These are phyloP conservation scores for Dufourea novaeangliae DNA, from an alignment of 1,140 invertebrate genomes.

Conservation along the genomic window DNA sequence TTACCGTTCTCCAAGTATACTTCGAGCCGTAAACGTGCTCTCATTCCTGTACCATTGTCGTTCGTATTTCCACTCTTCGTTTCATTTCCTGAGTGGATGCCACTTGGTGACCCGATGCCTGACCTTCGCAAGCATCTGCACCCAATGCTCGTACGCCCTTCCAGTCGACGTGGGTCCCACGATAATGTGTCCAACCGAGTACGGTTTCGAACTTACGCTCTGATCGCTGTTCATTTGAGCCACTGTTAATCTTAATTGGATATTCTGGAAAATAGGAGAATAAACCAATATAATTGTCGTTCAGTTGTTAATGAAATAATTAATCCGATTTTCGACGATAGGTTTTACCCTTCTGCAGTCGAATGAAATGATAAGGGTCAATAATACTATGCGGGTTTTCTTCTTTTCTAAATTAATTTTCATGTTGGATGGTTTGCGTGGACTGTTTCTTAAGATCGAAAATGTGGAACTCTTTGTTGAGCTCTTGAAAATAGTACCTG, in stretches of 20 bases:
- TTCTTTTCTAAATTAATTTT: too few species aligned
- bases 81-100: constrained; percentile 88
- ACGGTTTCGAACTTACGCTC: constrained; percentile 77
- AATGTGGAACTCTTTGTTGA: too few species aligned
- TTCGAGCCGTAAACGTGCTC: not conserved
- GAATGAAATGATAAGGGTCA: too few species aligned
- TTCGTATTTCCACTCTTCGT: not conserved
- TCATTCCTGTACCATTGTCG: not conserved
- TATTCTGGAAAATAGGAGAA: constrained; percentile 82
- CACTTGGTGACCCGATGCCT: constrained; percentile 92
- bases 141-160: constrained; percentile 90
- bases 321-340: not conserved
- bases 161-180: constrained; percentile 86
- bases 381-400: too few species aligned
- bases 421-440: too few species aligned
- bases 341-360: too few species aligned
- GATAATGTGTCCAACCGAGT: constrained; percentile 88
- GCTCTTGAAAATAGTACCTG: too few species aligned
- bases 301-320: not conserved
- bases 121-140: constrained; percentile 91
- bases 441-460: too few species aligned
- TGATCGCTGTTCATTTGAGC: constrained; percentile 80
- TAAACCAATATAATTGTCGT: not conserved
- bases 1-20: constrained; percentile 28
- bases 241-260: constrained; percentile 88